Evolutionary conservation across 2,797 vertebrate species (phyloP), one percentile per base, ranked within the genome.

Genomic region (Chelonia mydas): DNA sequence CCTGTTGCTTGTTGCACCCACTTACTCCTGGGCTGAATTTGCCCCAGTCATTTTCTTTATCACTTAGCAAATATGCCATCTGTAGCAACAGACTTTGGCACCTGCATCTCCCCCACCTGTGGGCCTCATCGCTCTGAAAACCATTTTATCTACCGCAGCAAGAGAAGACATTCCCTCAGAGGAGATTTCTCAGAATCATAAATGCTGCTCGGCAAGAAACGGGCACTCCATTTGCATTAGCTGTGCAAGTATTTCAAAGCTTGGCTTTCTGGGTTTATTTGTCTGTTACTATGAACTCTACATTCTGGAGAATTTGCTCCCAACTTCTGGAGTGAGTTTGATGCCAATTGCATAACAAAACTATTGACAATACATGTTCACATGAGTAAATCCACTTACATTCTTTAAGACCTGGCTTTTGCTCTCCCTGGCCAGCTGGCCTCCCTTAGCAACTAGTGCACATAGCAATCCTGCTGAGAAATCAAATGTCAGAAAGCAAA

Each of bases 71-170:
- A 57, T 59, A 83, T 37, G 83, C 83, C 72, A 90, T 82, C 90
- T 79, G 86, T 83, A 94, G 95, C 90, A 95, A 97, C 97, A 97
- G 95, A 94, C 95, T 96, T 91, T 86, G 80, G 94, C 88, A 95
- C 92, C 85, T 96, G 95, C 86, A 92, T 91, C 95, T 96, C 94
- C 89, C 96, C 92, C 95, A 97, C 93, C 95, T 95, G 95, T 94
- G 88, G 96, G 88, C 81, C 79, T 90, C 76, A 28, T 92, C 37
- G 87, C 90, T 68, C 83, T 91, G 49, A 76, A 87, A 96, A 96
- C 92, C 85, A 45, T 88, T 96, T 96, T 72, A n/a, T 95, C 94
- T 0, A 41, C 82, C 92, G 82, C 89, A 88, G 76, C 95, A 96
- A 50, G 82, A 10, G 19, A 93, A 81, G 54, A 57, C 49, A 27